Base-by-base conservation (phyloP, 2,797 vertebrate genomes). In the Danio aesculapii region DNA sequence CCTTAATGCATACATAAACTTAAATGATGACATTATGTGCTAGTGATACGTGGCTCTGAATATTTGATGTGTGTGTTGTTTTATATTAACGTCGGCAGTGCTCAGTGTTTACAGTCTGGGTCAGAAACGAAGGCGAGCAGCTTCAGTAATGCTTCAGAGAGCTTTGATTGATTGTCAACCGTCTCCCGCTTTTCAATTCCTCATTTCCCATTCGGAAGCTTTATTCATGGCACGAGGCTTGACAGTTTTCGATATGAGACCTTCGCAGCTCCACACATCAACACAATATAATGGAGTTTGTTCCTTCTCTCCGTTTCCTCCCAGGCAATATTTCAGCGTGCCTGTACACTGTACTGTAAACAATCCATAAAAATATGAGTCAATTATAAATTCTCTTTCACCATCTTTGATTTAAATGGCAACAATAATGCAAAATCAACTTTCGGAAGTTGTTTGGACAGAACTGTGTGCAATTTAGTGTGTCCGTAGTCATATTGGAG, bases 201-300 rank as follows among this genome's bases (percentile, higher is more conserved):
- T 81, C 69, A 74, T 87, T 85, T 84, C 74, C 58, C 21, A 81
- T 87, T 73, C 84, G 78, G 72, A 75, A 43, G 57, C 62, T 68
- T 79, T 64, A 75, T 44, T 77, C 69, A 57, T 74, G 4, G 19
- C 72, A 47, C 39, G 13, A 49, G 50, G 30, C 77, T 58, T 72
- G 80, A 72, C 82, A 83, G 69, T 63, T 84, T 75, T 62, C 76
- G 47, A 74, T 77, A 49, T 12, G 75, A 75, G 81, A 64, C 44
- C 57, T 81, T 78, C 49, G 59, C 13, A 41, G 21, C 41, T 47
- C 70, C 80, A 58, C 73, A 75, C 69, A 82, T 87, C 52, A 84
- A 47, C 61, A 73, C 14, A 69, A 83, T 84, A 79, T 68, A 73
- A 85, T 72, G 74, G 66, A 53, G 62, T 77, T 17, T 59, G 5